These are phyloP conservation scores for Pachyseris speciosa DNA, from an alignment of 64 coral and sea anemone species.

Conservation along the genomic window DNA sequence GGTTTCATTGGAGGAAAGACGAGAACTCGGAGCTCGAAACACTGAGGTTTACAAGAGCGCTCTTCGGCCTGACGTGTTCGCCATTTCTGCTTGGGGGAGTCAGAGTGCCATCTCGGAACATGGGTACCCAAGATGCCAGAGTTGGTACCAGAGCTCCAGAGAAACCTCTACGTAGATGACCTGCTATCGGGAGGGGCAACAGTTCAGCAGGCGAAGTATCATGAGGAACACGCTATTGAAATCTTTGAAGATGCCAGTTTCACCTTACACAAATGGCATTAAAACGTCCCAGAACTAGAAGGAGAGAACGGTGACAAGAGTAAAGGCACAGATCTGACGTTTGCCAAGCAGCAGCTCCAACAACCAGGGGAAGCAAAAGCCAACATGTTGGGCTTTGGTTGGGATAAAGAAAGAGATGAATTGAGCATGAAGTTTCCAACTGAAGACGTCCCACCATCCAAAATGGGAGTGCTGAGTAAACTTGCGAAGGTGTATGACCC, in stretches of 20 bases:
- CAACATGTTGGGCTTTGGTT: conserved; percentile 19
- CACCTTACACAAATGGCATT: conserved; percentile 40
- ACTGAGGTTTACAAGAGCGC: conserved; percentile 1
- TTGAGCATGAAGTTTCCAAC: background rate
- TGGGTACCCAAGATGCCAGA: background rate
- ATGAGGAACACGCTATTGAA: background rate
- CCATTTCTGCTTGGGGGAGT: background rate
- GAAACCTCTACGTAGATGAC: background rate
- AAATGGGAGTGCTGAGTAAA: conserved; percentile 33
- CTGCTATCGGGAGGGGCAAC: background rate
- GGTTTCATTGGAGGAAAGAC: conserved; percentile 3
- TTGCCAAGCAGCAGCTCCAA: conserved; percentile 57
- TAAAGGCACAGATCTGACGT: background rate
- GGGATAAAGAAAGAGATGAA: conserved; percentile 38
- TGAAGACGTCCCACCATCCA: too few relatives aligned
- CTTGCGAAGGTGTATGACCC: conserved; percentile 28
- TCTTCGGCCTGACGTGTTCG: conserved; percentile 6
- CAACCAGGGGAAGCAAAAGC: background rate
- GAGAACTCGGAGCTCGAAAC: background rate
- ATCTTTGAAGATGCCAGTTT: conserved; percentile 5
- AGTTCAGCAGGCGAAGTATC: background rate
- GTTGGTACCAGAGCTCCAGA: background rate
- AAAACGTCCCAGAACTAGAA: background rate
- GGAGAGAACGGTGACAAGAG: background rate
- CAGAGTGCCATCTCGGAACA: background rate